Conservation (phyloP, 2,888 invertebrate species). For the Operophtera brumata region DNA sequence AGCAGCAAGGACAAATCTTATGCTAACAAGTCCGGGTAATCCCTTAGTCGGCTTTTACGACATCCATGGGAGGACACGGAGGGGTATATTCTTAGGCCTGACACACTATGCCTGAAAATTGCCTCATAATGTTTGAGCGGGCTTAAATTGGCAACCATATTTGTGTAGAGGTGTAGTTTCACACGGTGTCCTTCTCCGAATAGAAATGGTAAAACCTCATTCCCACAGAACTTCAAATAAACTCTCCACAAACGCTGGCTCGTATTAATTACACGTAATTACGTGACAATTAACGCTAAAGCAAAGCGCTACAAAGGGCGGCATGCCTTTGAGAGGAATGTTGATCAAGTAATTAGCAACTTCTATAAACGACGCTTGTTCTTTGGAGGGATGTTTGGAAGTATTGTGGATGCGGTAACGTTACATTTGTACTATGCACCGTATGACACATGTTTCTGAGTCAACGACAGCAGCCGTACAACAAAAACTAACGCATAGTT, state of each 20-base stretch:
- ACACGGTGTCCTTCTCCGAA: background rate
- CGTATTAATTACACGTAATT: slow-evolving; percentile 35
- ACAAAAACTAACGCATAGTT: too few species aligned
- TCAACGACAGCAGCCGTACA: too few species aligned
- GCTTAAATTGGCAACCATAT: too few species aligned
- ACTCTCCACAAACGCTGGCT: background rate
- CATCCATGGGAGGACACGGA: too few species aligned
- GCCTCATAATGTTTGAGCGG: too few species aligned
- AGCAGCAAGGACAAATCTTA: too few species aligned
- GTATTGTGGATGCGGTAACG: slow-evolving; percentile 16
- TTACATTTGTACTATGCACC: background rate
- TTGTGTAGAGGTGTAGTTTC: too few species aligned
- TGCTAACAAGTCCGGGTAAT: too few species aligned
- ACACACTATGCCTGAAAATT: too few species aligned
- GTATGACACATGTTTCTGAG: too few species aligned
- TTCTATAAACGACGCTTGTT: slow-evolving; percentile 49
- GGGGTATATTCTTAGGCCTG: too few species aligned
- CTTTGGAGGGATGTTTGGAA: slow-evolving; percentile 7
- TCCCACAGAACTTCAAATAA: background rate
- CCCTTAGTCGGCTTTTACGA: too few species aligned
- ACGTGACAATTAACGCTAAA: slow-evolving; percentile 28
- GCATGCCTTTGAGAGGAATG: slow-evolving; percentile 63
- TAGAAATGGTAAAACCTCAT: background rate
- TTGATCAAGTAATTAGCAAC: slow-evolving; percentile 74
- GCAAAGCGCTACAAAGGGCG: slow-evolving; percentile 45